Evolutionary conservation across 1,140 invertebrate genomes (phyloP).

Genomic region (Harlomillsia oculata): DNA sequence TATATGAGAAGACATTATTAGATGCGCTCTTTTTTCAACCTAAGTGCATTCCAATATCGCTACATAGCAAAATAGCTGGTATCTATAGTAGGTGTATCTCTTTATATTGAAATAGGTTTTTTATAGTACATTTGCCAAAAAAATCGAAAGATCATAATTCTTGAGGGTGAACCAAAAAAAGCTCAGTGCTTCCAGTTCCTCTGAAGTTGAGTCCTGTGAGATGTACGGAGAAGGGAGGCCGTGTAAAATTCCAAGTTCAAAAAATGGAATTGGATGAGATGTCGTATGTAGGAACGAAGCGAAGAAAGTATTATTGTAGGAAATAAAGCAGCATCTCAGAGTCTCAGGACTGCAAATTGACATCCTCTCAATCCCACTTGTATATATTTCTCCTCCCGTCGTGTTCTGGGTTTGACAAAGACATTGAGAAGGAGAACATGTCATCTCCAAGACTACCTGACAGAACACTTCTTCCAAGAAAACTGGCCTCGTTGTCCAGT

Average conservation of each 20-base stretch:
- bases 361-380: neutral
- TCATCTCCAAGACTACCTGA: conserved; percentile 24
- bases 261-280: conserved; percentile 5
- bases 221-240: too few relatives aligned
- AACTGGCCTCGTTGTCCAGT: neutral
- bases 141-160: too few relatives aligned
- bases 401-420: neutral
- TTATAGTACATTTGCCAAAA: too few relatives aligned
- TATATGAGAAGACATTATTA: neutral
- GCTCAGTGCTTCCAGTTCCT: too few relatives aligned
- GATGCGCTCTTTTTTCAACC: neutral
- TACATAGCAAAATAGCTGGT: too few relatives aligned
- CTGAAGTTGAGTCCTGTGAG: too few relatives aligned
- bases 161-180: too few relatives aligned
- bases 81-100: too few relatives aligned
- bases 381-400: conserved; percentile 1
- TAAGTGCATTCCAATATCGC: neutral
- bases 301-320: too few relatives aligned
- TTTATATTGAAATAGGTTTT: too few relatives aligned
- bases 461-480: too few relatives aligned
- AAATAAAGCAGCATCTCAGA: conserved; percentile 2
- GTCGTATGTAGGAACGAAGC: conserved; percentile 1
- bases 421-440: conserved; percentile 2
- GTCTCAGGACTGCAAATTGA: neutral
- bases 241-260: too few relatives aligned